Conservation (phyloP, 1,140 invertebrate genomes). For the Pachypeltis micranthus region DNA sequence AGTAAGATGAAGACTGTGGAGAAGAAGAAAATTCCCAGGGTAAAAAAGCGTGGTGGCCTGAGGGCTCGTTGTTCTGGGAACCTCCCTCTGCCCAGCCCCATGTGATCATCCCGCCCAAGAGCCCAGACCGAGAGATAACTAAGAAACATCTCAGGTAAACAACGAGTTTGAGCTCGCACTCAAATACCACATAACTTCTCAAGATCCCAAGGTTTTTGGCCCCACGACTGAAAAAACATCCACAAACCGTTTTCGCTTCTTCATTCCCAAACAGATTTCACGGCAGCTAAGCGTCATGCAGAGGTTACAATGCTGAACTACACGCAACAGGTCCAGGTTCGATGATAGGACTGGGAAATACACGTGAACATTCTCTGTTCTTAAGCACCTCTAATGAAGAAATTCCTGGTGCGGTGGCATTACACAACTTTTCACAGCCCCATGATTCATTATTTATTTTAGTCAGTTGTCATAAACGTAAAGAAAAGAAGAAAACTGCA, state of each 20-base stretch:
- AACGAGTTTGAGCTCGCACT: background rate
- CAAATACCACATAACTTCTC: background rate
- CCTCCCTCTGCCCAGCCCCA: background rate
- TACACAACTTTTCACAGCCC: too few species aligned
- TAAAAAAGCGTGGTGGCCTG: background rate
- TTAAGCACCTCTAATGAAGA: too few species aligned
- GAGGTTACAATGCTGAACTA: background rate
- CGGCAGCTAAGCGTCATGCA: background rate
- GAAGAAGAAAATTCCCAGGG: slow-evolving; percentile 3
- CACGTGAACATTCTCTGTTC: too few species aligned
- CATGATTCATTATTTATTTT: too few species aligned
- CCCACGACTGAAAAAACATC: background rate
- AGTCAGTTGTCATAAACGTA: too few species aligned
- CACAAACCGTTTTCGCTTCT: background rate
- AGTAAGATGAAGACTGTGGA: background rate
- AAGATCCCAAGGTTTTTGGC: background rate
- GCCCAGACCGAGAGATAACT: too few species aligned
- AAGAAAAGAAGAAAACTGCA: too few species aligned
- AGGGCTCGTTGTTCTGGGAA: background rate
- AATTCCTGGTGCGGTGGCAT: too few species aligned
- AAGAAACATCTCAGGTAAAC: too few species aligned
- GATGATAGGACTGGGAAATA: too few species aligned
- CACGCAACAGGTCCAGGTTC: background rate
- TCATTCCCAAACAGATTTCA: background rate
- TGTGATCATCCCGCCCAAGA: slow-evolving; percentile 6